phyloP scores from a whole-genome alignment of 2,113 vertebrate species.

The Fregata magnificens region DNA sequence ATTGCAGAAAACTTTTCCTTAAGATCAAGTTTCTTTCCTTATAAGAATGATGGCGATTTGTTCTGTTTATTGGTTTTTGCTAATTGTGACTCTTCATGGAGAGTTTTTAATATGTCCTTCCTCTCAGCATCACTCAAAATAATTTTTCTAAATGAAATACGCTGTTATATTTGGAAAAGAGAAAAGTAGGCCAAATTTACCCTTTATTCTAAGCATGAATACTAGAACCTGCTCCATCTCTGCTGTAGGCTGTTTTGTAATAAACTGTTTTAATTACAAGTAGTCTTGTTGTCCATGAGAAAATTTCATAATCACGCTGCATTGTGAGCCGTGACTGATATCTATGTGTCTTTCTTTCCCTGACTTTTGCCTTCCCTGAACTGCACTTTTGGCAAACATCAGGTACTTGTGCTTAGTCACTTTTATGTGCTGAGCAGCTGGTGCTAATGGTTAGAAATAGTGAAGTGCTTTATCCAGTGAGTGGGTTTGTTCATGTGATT shows the following conservation, averaged over 20 bases:
- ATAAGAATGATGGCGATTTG: fast-evolving
- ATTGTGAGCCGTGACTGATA: background rate
- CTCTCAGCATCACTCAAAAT: background rate
- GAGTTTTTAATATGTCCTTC: background rate
- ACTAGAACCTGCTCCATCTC: background rate
- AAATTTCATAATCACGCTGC: background rate
- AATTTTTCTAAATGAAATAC: background rate
- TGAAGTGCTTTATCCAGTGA: background rate
- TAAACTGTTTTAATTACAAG: constrained; percentile 37
- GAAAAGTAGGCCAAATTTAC: background rate
- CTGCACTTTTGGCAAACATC: background rate
- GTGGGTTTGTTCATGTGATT: background rate
- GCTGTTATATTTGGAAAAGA: background rate
- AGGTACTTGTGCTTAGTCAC: background rate
- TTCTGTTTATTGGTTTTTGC: background rate
- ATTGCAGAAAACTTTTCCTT: background rate
- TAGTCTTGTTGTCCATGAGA: background rate
- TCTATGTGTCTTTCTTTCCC: background rate
- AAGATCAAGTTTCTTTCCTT: background rate
- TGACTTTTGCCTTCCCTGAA: background rate
- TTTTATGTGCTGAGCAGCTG: background rate
- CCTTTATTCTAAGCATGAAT: background rate
- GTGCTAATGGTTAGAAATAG: background rate
- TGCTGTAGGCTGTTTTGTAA: background rate
- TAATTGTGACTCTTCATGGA: background rate